These are phyloP conservation scores for Chelonus insularis DNA, from an alignment of 1,140 invertebrate genomes.

Conservation along the genomic window DNA sequence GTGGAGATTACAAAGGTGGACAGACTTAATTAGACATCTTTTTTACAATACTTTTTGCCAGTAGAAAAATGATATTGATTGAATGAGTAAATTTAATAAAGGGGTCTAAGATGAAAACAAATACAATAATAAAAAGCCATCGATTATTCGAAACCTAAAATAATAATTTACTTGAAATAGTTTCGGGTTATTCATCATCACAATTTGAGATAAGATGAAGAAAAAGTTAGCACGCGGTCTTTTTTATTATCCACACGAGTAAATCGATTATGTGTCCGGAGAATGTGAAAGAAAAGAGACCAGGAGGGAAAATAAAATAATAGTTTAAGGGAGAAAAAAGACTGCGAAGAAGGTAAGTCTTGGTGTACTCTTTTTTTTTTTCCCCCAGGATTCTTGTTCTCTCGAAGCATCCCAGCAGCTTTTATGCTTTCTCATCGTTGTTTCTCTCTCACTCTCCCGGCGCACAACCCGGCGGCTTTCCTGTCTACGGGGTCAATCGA, in stretches of 20 bases:
- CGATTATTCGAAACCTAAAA: neutral
- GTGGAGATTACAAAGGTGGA: too few species aligned
- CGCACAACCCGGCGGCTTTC: conserved; percentile 24
- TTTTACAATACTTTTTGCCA: too few species aligned
- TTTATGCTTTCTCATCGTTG: conserved; percentile 15
- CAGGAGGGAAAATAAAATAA: neutral
- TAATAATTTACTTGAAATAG: too few species aligned
- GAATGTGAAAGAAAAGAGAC: neutral
- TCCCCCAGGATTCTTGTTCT: conserved; percentile 4
- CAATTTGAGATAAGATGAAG: neutral
- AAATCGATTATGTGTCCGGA: conserved; percentile 14
- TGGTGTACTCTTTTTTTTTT: neutral
- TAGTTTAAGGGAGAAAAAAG: neutral
- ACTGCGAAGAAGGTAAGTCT: too few species aligned
- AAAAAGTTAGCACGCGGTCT: conserved; percentile 1
- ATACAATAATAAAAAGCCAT: too few species aligned
- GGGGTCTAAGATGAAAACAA: neutral
- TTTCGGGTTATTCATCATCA: too few species aligned
- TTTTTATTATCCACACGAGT: neutral
- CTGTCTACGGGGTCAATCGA: conserved; percentile 29
- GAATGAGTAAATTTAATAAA: neutral
- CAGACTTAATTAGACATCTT: too few species aligned
- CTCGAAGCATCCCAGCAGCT: neutral
- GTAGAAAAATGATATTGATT: too few species aligned
- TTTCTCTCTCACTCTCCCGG: conserved; percentile 6